phyloP scores from a whole-genome alignment of 1,140 invertebrate species.

The Nephotettix cincticeps region DNA sequence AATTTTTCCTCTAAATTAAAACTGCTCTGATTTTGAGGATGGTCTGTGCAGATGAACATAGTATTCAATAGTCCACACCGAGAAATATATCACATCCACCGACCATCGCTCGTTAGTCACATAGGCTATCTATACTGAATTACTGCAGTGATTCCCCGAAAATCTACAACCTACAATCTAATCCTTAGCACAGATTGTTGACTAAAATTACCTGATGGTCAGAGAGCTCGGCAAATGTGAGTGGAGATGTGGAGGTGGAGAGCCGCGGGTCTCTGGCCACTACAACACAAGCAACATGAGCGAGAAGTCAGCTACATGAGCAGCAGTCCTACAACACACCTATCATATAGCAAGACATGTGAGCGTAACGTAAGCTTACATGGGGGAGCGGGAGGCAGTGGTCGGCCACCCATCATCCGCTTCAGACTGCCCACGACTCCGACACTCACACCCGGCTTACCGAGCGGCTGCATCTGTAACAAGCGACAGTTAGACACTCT shows the following conservation, averaged over 20 bases:
- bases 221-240: constrained; percentile 16
- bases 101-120: too few species aligned
- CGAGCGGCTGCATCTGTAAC: background rate
- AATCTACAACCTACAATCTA: too few species aligned
- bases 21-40: too few species aligned
- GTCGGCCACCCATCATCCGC: constrained; percentile 51
- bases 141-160: too few species aligned
- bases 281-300: constrained; percentile 17
- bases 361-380: constrained; percentile 28
- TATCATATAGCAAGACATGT: background rate
- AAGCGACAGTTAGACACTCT: too few species aligned
- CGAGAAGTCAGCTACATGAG: background rate
- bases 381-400: constrained; percentile 50
- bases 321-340: background rate
- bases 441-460: background rate
- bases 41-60: too few species aligned
- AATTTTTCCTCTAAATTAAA: too few species aligned
- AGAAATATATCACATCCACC: too few species aligned
- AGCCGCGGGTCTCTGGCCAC: constrained; percentile 1
- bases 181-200: too few species aligned
- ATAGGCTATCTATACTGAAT: too few species aligned
- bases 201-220: constrained; percentile 23
- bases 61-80: too few species aligned
- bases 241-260: background rate
- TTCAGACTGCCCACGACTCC: constrained; percentile 51